Evolutionary conservation across 2,113 vertebrate genomes (phyloP).

Genomic region (Daubentonia madagascariensis): DNA sequence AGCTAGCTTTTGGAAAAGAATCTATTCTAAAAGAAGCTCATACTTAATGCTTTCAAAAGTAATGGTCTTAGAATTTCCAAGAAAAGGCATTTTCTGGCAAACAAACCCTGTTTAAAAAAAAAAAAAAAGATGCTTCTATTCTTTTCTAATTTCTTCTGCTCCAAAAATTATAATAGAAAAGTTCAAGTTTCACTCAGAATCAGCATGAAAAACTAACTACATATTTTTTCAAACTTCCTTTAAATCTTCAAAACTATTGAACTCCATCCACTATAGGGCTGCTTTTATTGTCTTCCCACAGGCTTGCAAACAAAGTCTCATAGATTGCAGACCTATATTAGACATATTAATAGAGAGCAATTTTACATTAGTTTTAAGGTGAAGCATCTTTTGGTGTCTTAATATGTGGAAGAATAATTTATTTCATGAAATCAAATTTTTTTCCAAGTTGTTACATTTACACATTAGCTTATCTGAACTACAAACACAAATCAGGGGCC

Average conservation of each 20-base stretch:
- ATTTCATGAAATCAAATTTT: neutral
- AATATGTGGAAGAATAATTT: neutral
- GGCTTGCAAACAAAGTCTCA: neutral
- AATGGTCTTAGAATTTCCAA: neutral
- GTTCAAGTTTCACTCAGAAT: conserved; percentile 29
- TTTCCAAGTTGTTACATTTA: neutral
- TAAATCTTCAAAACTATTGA: conserved; percentile 24
- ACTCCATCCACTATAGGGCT: neutral
- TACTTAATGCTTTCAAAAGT: conserved; percentile 13
- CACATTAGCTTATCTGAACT: neutral
- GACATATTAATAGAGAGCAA: neutral
- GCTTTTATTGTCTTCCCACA: neutral
- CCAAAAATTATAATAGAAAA: neutral
- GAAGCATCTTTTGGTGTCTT: neutral
- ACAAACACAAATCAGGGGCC: neutral
- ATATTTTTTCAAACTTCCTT: conserved; percentile 25
- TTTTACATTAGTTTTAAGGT: neutral
- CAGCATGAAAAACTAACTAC: neutral
- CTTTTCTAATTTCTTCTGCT: neutral
- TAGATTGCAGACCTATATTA: neutral
- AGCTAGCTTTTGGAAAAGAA: neutral
- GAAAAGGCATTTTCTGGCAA: neutral
- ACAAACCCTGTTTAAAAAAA: neutral
- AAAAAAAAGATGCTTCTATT: neutral
- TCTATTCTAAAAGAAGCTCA: neutral